Base-by-base conservation (phyloP, 1,140 invertebrate genomes). In the Ostrea denselamellosa region DNA sequence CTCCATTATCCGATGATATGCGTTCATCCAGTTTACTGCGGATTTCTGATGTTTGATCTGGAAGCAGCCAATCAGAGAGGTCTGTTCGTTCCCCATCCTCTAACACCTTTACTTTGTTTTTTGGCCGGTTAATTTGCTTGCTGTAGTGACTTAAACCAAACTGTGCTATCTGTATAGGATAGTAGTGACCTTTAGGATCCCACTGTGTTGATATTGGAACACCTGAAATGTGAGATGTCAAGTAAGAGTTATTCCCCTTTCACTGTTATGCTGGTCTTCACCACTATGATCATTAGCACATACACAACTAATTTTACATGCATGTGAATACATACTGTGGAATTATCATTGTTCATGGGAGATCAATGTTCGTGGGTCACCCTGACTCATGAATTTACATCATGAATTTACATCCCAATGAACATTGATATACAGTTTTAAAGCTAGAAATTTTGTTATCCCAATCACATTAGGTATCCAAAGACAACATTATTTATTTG, bases 81-180 rank as follows among this genome's bases (percentile, higher is more conserved):
- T 94, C 94, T 92, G 86, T 90, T 62, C 89, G 92, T 96, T 91
- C 96, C 93, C 83, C 96, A 94, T 98, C 97, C 92, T 98, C 97
- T 12, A 93, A 88, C 4, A 92, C 83, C 0, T 90, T 83, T 0
- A 88, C 82, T 10, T 90, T 90, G 25, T 92, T 91, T 68, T 92
- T 90, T 8, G 90, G 90, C 19, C 92, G 92, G 8, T 88, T 89
- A 34, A 94, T 85, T 84, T 98, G 98, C 95, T 99, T 99, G 94
- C 98, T 99, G 95, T 98, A 99, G 95, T 99, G 99, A 44, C 98
- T 98, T 56, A 99, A 95, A 0, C 98, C 99, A 95, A 98, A 99
- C 94, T 99, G 99, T 7, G 98, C 98, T 90, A 99, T 99, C 96
- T 99, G 99, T 2, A 99, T 99, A 0, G 99, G 98, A 95, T 99